Evolutionary conservation across 2,888 invertebrate species (phyloP).

Genomic region (Clostera curtula): DNA sequence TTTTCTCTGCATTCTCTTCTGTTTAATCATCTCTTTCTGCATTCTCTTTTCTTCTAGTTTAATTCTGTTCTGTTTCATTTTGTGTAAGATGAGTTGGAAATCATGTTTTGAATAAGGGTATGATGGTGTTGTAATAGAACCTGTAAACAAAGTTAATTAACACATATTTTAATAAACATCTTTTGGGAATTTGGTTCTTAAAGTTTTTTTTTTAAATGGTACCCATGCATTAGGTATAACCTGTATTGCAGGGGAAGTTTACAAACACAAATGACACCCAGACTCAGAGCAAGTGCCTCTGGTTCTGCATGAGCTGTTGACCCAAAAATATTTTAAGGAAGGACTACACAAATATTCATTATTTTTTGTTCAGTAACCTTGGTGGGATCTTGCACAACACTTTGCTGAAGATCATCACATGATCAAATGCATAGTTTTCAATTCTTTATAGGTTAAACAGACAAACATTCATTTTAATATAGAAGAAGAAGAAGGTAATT

Average conservation of each 20-base stretch:
- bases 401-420: too few relatives aligned
- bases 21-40: conserved; percentile 38
- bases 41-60: conserved; percentile 45
- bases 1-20: conserved; percentile 41
- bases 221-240: too few relatives aligned
- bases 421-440: too few relatives aligned
- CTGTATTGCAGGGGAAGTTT: too few relatives aligned
- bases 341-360: conserved; percentile 1
- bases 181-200: background rate
- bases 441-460: too few relatives aligned
- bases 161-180: background rate
- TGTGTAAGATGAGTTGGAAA: conserved; percentile 58
- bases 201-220: too few relatives aligned
- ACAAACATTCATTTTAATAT: too few relatives aligned
- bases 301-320: too few relatives aligned
- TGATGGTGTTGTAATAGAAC: conserved; percentile 49
- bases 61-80: conserved; percentile 54
- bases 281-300: too few relatives aligned
- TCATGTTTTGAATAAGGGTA: conserved; percentile 70
- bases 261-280: too few relatives aligned
- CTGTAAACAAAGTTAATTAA: conserved; percentile 25
- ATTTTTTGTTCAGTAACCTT: too few relatives aligned
- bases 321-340: background rate
- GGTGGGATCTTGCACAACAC: too few relatives aligned
- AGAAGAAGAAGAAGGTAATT: background rate